Conservation (phyloP, 2,113 vertebrate genomes). For the Colossoma macropomum region DNA sequence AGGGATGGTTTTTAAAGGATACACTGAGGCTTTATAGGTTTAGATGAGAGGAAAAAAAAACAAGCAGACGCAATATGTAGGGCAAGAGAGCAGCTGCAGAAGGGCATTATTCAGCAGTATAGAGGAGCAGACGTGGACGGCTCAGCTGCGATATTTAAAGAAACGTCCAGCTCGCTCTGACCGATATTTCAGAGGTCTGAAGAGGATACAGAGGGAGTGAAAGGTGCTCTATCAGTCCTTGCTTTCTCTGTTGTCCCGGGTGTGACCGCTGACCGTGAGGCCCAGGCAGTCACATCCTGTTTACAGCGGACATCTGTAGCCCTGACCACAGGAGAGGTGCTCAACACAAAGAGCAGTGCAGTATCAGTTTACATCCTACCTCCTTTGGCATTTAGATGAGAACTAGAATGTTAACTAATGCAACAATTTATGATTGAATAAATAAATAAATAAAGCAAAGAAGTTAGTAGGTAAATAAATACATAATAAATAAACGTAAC, state of each 20-base stretch:
- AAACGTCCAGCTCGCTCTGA: not conserved
- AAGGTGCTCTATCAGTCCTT: constrained; percentile 67
- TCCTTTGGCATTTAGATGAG: not conserved
- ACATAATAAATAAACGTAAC: not conserved
- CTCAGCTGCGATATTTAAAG: constrained; percentile 28
- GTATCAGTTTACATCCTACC: not conserved
- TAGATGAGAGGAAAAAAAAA: constrained; percentile 2
- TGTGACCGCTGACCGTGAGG: constrained; percentile 79
- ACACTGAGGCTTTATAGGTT: constrained; percentile 41
- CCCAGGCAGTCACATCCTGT: constrained; percentile 81
- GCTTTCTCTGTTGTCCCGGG: constrained; percentile 73
- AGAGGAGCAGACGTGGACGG: constrained; percentile 30
- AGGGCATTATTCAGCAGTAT: constrained; percentile 44
- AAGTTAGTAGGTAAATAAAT: not conserved
- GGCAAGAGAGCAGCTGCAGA: constrained; percentile 34
- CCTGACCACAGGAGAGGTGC: constrained; percentile 66
- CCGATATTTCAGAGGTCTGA: not conserved
- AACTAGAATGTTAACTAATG: not conserved
- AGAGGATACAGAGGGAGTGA: constrained; percentile 19
- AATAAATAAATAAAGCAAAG: not conserved
- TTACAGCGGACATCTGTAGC: constrained; percentile 78
- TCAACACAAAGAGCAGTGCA: not conserved
- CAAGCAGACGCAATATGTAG: constrained; percentile 33
- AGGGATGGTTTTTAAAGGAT: constrained; percentile 36
- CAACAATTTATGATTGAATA: not conserved